Evolutionary conservation across 1,140 invertebrate genomes (phyloP), one percentile per base, ranked within the genome.

Genomic region (Whitmania pigra): DNA sequence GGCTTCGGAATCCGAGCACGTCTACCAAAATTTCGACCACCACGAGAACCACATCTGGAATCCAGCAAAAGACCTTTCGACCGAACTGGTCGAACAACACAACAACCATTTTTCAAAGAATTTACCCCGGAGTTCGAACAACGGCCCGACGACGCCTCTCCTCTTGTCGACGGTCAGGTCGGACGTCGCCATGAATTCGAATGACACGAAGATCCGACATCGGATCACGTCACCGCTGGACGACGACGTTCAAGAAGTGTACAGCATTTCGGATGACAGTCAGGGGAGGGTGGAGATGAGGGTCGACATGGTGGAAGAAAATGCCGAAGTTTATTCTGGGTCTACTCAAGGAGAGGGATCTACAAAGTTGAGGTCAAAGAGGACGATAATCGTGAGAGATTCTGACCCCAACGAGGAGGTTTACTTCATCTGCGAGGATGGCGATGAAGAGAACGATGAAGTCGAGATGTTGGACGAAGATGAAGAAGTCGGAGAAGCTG

Each of bases 181-280:
- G 13, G 57, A 63, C 29, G 57, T 31, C 11, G 57, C 57, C 22
- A 22, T 63, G 22, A 31, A 63, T 15, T 63, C 57, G 29, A 13
- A 22, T 15, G 57, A 63, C 29, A 13, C 29, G 9, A 17, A 49
- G 43, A 18, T 63, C 57, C 22, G 57, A n/a, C 11, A 1, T 17
- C 22, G 11, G 11, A 7, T 18, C 6, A 63, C 11, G 7, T 13
- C 22, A 18, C 3, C 11, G 9, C 5, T 13, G 22, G 57, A 25
- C 29, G 57, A 63, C 29, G 57, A 63, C 18, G 57, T 63, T 13
- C 43, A 49, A 13, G 57, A 63, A n/a, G 57, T 63, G 57, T 63
- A 63, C 57, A 63, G 57, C 57, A 63, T 63, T 25, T 63, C 57
- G 18, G 57, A 63, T 15, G 57, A 63, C 29, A 31, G 29, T 31